These are phyloP conservation scores for Colius striatus DNA, from an alignment of 2,113 vertebrate species.

Conservation along the genomic window DNA sequence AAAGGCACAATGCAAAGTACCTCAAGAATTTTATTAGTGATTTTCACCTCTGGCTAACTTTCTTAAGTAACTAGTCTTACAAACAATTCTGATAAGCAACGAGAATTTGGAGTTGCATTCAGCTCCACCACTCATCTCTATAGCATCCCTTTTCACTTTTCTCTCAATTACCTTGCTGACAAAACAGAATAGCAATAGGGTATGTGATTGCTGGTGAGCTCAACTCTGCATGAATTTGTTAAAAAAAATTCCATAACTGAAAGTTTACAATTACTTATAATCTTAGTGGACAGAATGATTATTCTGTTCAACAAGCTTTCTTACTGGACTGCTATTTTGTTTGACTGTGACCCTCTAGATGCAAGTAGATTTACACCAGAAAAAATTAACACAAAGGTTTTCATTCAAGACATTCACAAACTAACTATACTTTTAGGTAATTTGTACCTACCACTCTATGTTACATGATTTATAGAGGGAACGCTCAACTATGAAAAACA, in stretches of 20 bases:
- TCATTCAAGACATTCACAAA: neutral
- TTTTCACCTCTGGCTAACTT: conserved; percentile 1
- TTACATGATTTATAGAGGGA: neutral
- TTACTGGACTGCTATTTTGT: neutral
- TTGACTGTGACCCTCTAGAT: neutral
- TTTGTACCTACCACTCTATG: neutral
- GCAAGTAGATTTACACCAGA: neutral
- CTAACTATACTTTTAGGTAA: neutral
- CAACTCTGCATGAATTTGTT: neutral
- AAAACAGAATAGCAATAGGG: neutral
- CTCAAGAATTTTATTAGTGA: neutral
- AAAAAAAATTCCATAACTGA: neutral
- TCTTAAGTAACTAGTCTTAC: neutral
- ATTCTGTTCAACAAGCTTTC: neutral
- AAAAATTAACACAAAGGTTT: neutral
- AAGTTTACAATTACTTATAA: neutral
- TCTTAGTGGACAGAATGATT: neutral
- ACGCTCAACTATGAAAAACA: neutral
- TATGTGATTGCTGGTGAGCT: neutral
- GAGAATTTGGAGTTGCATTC: neutral
- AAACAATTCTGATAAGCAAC: neutral
- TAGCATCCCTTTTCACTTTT: neutral
- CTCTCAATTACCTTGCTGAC: neutral
- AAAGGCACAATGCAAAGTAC: neutral
- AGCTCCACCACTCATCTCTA: neutral